A percentile compares a stretch with the other conserved stretches of the same genome.
Evolutionary conservation across 2,888 invertebrate species (phyloP).

Genomic region (Marronus borbonicus): DNA sequence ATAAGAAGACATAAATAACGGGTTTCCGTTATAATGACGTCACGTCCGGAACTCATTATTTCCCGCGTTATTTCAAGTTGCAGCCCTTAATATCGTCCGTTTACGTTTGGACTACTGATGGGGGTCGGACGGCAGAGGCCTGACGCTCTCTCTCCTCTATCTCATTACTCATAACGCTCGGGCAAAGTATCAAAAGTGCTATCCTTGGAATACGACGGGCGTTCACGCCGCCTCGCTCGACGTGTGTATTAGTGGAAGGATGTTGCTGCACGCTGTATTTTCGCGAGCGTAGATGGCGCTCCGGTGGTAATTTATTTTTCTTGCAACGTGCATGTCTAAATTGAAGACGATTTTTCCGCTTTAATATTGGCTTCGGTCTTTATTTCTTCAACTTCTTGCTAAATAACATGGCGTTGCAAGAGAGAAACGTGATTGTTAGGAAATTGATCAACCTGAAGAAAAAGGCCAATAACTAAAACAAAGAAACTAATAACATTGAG

Average conservation of each 20-base stretch:
- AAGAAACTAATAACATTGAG: too few relatives aligned
- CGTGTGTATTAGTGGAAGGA: conserved; percentile 10
- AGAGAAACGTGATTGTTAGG: too few relatives aligned
- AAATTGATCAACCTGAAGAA: too few relatives aligned
- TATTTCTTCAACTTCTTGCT: neutral
- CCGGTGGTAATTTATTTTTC: conserved; percentile 20
- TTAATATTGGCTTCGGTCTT: neutral
- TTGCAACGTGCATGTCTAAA: conserved; percentile 32
- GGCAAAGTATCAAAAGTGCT: conserved; percentile 44
- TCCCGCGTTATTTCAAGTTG: conserved; percentile 70
- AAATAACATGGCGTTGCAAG: neutral
- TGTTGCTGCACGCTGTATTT: neutral
- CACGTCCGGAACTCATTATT: conserved; percentile 72
- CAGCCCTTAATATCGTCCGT: conserved; percentile 68
- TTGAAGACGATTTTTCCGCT: neutral
- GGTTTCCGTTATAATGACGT: conserved; percentile 71
- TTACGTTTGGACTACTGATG: conserved; percentile 68
- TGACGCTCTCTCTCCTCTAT: conserved; percentile 44
- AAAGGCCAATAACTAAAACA: too few relatives aligned
- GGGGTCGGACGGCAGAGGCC: conserved; percentile 22
- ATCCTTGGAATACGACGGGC: conserved; percentile 18
- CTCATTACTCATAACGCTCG: conserved; percentile 52
- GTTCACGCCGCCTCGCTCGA: neutral
- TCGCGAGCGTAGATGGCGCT: neutral
- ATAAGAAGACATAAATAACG: conserved; percentile 71